Base-by-base conservation (phyloP, 2,113 vertebrate genomes). In the Oenanthe melanoleuca region DNA sequence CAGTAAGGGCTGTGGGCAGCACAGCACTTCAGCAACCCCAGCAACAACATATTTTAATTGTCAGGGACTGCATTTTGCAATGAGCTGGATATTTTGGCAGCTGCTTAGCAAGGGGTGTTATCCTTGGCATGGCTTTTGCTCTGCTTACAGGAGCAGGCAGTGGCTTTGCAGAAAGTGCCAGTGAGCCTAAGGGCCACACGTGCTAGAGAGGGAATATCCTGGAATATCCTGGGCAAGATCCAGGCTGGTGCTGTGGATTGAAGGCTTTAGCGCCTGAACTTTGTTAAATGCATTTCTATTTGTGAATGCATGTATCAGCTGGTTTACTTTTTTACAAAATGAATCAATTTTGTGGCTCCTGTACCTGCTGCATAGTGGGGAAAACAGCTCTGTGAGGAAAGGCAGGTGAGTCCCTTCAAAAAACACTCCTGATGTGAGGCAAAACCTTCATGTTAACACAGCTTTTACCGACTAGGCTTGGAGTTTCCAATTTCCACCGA, bases 401-500 rank as follows among this genome's bases (percentile, higher is more conserved):
- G n/a, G 14, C 59, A 61, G 45, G 49, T 45, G 59, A 65, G 31
- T 16, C 7, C 5, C 37, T 86, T 49, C 34, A 13, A 56, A 29
- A 61, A 2, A 1, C 10, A 55, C 40, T 53, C 29, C 52, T 55
- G 28, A 40, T 56, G 14, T 29, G 60, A 78, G 38, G 6, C 2
- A 80, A 92, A 84, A 34, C 12, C 21, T 38, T 69, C 31, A 23
- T 5, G 21, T 34, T 59, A 72, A 17, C 11, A 34, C 13, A 19
- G 42, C n/a, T 47, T 72, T 29, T 80, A 45, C 21, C 63, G 50
- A 4, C 11, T 57, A 37, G 21, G 24, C 21, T 26, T 70, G 72
- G 40, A 81, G 19, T 34, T 82, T n/a, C 29, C 26, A 55, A 0
- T 21, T 88, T 88, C 52, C 24, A 8, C 11, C 0, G 0, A n/a